These are phyloP conservation scores for Rhinichthys osculus DNA, from an alignment of 2,797 vertebrate species.

Conservation along the genomic window DNA sequence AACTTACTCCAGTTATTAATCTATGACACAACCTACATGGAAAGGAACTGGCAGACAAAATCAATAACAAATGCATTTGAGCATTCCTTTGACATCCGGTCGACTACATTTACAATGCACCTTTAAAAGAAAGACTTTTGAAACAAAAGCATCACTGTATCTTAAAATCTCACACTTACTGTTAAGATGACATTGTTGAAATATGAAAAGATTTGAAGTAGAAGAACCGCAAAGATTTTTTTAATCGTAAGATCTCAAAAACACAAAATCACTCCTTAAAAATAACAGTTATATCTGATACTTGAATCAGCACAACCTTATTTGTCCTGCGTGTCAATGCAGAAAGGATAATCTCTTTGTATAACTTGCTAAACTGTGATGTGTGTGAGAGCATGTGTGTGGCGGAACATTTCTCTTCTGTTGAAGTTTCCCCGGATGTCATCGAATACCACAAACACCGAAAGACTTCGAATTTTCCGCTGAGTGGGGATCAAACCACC, in stretches of 20 bases:
- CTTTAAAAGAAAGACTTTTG: background rate
- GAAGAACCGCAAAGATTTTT: background rate
- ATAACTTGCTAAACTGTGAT: constrained; percentile 26
- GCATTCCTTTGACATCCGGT: background rate
- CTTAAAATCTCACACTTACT: background rate
- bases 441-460: constrained; percentile 40
- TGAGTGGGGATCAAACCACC: constrained; percentile 32
- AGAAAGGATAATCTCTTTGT: constrained; percentile 41
- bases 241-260: background rate
- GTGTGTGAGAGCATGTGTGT: background rate
- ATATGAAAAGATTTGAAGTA: background rate
- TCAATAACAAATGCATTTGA: background rate
- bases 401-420: constrained; percentile 23
- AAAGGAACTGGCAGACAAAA: background rate
- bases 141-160: background rate
- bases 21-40: background rate
- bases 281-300: constrained; percentile 1
- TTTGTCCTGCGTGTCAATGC: constrained; percentile 9
- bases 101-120: background rate
- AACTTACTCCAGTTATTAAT: constrained; percentile 3
- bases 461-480: constrained; percentile 1
- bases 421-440: constrained; percentile 38
- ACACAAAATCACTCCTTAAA: background rate
- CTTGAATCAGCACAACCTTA: background rate
- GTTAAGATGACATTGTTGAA: background rate